These are phyloP conservation scores for Erythrocercus mccallii DNA, from an alignment of 2,113 vertebrate genomes.

Conservation along the genomic window DNA sequence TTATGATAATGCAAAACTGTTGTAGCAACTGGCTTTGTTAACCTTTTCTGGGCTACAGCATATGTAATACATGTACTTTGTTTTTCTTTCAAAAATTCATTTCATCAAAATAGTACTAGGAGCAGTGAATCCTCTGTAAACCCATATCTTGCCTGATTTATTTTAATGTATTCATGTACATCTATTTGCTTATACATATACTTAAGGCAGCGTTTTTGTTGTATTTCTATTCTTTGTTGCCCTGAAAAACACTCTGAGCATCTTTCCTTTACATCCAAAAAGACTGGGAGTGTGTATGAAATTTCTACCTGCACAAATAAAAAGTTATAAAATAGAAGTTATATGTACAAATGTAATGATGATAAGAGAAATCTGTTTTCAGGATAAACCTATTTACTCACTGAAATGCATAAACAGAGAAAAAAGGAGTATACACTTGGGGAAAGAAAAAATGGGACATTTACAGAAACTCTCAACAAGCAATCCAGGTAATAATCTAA, in stretches of 20 bases:
- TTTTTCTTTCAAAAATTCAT: neutral
- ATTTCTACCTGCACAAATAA: neutral
- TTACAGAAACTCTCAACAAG: neutral
- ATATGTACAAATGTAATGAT: neutral
- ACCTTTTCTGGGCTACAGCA: neutral
- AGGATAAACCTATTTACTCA: neutral
- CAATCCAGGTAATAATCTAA: neutral
- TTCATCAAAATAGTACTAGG: neutral
- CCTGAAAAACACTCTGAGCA: neutral
- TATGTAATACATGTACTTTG: neutral
- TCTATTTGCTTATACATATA: neutral
- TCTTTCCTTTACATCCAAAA: neutral
- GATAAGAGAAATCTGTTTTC: neutral
- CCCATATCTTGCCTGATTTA: neutral
- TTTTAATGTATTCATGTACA: neutral
- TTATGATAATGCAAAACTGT: neutral
- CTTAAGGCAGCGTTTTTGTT: neutral
- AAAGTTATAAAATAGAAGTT: neutral
- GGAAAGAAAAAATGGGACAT: neutral
- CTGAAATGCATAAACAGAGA: neutral
- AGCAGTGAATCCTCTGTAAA: neutral
- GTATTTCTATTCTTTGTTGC: neutral
- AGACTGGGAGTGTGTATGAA: neutral
- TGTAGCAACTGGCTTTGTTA: neutral
- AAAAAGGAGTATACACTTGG: neutral